Evolutionary conservation across 2,888 invertebrate species (phyloP), one percentile per base, ranked within the genome.

Genomic region (Exocentrus adspersus): DNA sequence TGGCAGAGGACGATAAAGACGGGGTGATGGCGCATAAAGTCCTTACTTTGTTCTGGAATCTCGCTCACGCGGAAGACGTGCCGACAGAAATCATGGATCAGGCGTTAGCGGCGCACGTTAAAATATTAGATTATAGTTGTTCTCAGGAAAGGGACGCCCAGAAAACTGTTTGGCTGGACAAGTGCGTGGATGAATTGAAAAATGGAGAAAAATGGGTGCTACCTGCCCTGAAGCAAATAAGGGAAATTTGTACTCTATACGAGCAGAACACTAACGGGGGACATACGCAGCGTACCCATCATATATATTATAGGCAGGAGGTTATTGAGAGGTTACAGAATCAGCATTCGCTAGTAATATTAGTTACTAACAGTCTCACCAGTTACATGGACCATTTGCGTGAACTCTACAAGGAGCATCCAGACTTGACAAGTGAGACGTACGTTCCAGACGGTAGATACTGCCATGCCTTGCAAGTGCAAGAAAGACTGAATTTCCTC

Each of bases 21-120:
- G 98, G 98, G 53, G 95, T 97, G 7, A 98, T 98, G 98, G 97
- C 98, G 46, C 94, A 96, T 81, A 98, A 98, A 87, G 96, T 97
- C 51, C 85, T 98, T 75, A 94, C 94, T 65, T 85, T 98, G 45
- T 94, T 98, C 83, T 98, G 98, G 98, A 96, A 95, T 80, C 86
- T 98, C 80, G 97, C 97, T 3, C 97, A 97, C 83, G 95, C 95
- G 57, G 94, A 95, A 75, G 97, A 98, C 83, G 95, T 97, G 60
- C 93, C 95, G 62, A 97, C 95, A 1, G 98, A 98, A 84, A 97
- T 97, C 67, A 93, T 98, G 89, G 98, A 98, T 82, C 97, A 97
- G 80, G 97, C 98, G 1, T 84, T 98, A 71, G 90, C 91, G 30
- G 96, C 97, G 67, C 95, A 98, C 79, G 94, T 97, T 10, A 98